Conservation (phyloP, 2,797 vertebrate species). For the Manis crassicaudata region DNA sequence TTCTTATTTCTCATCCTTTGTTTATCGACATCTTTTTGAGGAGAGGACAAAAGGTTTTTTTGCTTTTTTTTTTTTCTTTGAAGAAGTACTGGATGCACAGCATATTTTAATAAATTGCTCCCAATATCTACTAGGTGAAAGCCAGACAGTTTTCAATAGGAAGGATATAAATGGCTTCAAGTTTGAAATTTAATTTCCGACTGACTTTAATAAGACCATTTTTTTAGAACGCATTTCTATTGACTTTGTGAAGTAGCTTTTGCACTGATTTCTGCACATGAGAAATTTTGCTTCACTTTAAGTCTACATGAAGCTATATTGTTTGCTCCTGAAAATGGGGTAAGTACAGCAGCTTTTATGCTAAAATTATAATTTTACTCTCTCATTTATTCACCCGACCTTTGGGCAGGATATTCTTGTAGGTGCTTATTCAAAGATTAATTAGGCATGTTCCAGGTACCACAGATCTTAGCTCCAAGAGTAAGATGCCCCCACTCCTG, state of each 20-base stretch:
- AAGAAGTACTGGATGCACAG: neutral
- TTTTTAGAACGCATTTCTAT: neutral
- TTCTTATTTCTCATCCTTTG: neutral
- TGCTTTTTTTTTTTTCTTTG: neutral
- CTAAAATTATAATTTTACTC: neutral
- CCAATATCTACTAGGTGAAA: neutral
- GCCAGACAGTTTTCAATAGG: slow-evolving; percentile 39
- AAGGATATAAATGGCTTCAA: slow-evolving; percentile 21
- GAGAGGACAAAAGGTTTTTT: neutral
- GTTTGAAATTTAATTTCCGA: slow-evolving; percentile 58
- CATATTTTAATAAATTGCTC: neutral
- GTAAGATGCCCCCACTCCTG: neutral
- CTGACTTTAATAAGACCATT: slow-evolving; percentile 53
- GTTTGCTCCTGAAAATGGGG: neutral
- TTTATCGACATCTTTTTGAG: neutral
- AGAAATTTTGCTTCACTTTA: neutral
- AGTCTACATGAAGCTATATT: neutral
- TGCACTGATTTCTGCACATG: neutral
- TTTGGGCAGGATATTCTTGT: rapidly evolving
- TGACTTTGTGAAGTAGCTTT: slow-evolving; percentile 24
- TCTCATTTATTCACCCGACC: neutral
- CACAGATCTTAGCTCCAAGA: neutral
- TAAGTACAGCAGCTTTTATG: neutral
- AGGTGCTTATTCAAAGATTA: neutral
- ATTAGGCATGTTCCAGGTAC: neutral